Base-by-base conservation (phyloP, 2,113 vertebrate genomes). In the Phyllostomus discolor region DNA sequence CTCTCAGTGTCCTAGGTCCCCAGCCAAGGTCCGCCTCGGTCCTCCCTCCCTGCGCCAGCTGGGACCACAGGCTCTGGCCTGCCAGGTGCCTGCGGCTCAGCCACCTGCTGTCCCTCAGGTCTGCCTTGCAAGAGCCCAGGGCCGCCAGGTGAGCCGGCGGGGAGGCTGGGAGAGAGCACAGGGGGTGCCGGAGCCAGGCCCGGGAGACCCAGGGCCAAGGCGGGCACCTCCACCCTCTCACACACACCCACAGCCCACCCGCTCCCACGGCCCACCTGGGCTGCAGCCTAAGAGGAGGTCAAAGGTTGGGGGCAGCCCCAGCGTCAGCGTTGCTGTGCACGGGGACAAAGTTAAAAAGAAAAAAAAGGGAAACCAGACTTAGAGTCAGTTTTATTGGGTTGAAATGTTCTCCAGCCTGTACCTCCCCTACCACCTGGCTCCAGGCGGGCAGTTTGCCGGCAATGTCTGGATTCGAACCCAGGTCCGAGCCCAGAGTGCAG, bases 21-120 rank as follows among this genome's bases (percentile, higher is more conserved):
- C 9, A 8, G 94, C 95, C 95, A 90, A 93, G 88, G 88, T n/a
- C 43, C 80, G 54, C 66, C 95, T 85, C 72, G 10, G 84, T 0
- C 59, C 86, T 85, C 72, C 54, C 41, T 41, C 57, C 86, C 46
- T 8, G 6, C 4, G 28, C 35, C 26, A 16, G 24, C 38, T 35
- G 0, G 73, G 28, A 14, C 59, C 17, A 6, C 5, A 0, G 48
- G 28, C 57, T 76, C 73, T 20, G 75, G 41, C n/a, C 81, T 10
- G 66, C 76, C 80, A 35, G 72, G 59, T 88, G 73, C 67, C 50
- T 3, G 33, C 20, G 2, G n/a, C 54, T 9, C 28, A 1, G 79
- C 50, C 85, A 38, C 50, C 8, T 6, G 4, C 24, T 1, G 15
- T 17, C n/a, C 43, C 62, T 31, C 20, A 7, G 48, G 2, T 26